Base-by-base conservation (phyloP, 2,888 invertebrate genomes). In the Plagodis dolabraria region DNA sequence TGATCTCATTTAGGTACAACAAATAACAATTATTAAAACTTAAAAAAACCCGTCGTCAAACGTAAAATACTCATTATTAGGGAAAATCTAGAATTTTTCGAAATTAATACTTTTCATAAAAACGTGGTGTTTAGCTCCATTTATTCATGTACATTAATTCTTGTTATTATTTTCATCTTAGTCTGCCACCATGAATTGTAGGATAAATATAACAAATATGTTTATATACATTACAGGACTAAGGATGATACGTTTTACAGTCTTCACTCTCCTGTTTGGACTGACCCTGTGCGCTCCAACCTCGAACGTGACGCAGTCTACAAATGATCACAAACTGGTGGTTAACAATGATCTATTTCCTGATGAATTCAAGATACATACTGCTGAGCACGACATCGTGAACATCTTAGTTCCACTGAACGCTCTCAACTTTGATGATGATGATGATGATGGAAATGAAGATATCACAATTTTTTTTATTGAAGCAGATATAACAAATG, bases 381-480 rank as follows among this genome's bases (percentile, higher is more conserved):
- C 71, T n/a, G 67, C 73, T 0, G 57, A 79, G 46, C 70, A 83
- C 47, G 77, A 82, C 5, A 79, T 83, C n/a, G 70, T 79, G 9
- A 72, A 71, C 22, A 59, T 84, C 5, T 36, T 74, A 1, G 71
- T 74, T 0, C 82, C 83, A 2, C 40, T 82, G 0, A 83, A 82
- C 58, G 57, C 63, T 5, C 47, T 67, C 0, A 71, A 71, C 58
- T 63, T 69, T n/a, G 53, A 58, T 10, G 57, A 60, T 7, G 51
- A 63, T 36, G 60, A 64, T 33, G 60, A 55, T 8, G 12, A 43
- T 11, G 12, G 9, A 0, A 33, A 42, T 5, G 22, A 11, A 10
- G 43, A 54, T 0, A 53, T 34, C 9, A 48, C 47, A 0, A 7
- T 68, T 0, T 65, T 69, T 49, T 68, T 65, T 34, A 63, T 68